Evolutionary conservation across 2,113 vertebrate species (phyloP), one percentile per base, ranked within the genome.

Genomic region (Mormyrus iriodes): DNA sequence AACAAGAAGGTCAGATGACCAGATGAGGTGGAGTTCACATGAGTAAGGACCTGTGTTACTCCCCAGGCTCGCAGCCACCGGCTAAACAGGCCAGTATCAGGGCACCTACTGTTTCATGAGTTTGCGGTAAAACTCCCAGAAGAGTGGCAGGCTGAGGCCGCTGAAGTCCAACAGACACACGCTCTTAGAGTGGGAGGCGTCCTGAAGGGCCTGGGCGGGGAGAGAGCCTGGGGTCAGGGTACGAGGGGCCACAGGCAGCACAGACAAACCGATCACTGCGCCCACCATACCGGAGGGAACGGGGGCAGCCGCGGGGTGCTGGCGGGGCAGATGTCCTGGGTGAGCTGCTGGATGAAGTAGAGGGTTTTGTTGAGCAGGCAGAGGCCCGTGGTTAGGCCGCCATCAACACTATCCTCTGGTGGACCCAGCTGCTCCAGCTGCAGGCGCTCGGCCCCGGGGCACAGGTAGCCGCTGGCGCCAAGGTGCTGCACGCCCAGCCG

Each of bases 111-210:
- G 97, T 93, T 97, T 94, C 93, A 96, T 95, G 92, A 99, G 96
- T 95, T 98, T 98, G 91, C 91, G 97, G 93, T 99, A 99, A 94
- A 99, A 99, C 92, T 94, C 95, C 98, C 98, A 99, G 93, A 99
- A 98, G 85, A 98, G 96, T 89, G 95, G 93, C 89, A 99, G 94
- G 92, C 95, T 97, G 88, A 99, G 96, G 89, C 96, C 97, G 79
- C 94, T 92, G 88, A 98, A 98, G 93, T 99, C 98, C 93, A 99
- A 95, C 90, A 98, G 96, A 85, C 96, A 96, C 92, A 96, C 98
- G 94, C 97, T 97, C 92, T 97, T 99, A 88, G 97, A 95, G 88
- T 96, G 93, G 92, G 96, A 96, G 91, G 95, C 95, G 90, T 98
- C 98, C 95, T 99, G 95, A 39, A 96, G 94, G 91, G 93, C 95